Evolutionary conservation across 2,113 vertebrate species (phyloP), one percentile per base, ranked within the genome.

Genomic region (Melanostigma gelatinosum): DNA sequence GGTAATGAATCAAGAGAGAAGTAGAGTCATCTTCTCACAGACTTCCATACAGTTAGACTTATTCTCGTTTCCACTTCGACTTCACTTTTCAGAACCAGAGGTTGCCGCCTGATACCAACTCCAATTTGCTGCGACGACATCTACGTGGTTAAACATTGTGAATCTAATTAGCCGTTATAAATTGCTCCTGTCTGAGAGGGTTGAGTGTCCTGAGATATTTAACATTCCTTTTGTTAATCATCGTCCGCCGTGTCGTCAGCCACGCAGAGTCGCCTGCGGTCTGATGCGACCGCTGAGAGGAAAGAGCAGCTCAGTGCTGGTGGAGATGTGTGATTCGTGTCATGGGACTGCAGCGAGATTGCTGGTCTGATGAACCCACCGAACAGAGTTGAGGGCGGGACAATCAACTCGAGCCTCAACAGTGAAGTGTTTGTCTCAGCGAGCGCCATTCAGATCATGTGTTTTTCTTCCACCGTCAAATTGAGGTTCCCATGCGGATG

Each of bases 131-230:
- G 42, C 48, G 40, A 77, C 70, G 44, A 61, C 46, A 34, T 86
- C 72, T 81, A 24, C 63, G 46, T 85, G 76, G 76, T 86, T 87
- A 91, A 65, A 84, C 85, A 86, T 62, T 88, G 88, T 87, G 93
- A 93, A 94, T 90, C 87, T 91, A 91, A 94, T 94, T 93, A 91
- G 88, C n/a, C 54, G 70, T 52, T 8, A 22, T 8, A 22, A 70
- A 80, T 72, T 79, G 80, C 70, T 78, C 52, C 87, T 79, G 66
- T 79, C 75, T 77, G 85, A 77, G 72, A 66, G 76, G 77, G 73
- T 83, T 88, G 80, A 88, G 22, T 46, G 63, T 64, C 24, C 68
- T 84, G 65, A 69, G 66, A 42, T 64, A 42, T 64, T 15, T 9
- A 22, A 18, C 16, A 18, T 50, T 50, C 18, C 3, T 46, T 46